Conservation (phyloP, 2,113 vertebrate genomes). For the Parus major region DNA sequence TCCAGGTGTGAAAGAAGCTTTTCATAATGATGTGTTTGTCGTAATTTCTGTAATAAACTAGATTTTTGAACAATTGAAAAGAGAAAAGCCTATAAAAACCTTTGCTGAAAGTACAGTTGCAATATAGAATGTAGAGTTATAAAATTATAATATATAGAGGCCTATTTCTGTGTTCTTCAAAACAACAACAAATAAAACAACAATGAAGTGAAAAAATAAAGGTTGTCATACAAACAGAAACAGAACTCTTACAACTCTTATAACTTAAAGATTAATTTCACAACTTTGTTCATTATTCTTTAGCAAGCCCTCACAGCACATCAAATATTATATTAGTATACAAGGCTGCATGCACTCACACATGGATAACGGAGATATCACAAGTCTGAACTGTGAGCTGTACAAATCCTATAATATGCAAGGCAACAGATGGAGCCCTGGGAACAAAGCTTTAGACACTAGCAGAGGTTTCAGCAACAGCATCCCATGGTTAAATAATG, state of each 20-base stretch:
- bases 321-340: background rate
- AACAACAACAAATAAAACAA: background rate
- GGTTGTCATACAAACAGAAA: background rate
- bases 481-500: background rate
- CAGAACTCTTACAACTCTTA: background rate
- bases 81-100: background rate
- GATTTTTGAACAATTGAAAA: background rate
- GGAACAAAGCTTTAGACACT: background rate
- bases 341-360: background rate
- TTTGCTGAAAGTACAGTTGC: background rate
- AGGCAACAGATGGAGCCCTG: background rate
- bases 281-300: background rate
- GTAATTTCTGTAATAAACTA: background rate
- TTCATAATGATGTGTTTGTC: background rate
- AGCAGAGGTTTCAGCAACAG: background rate
- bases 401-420: background rate
- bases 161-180: background rate
- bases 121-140: background rate
- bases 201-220: background rate
- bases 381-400: background rate
- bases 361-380: background rate
- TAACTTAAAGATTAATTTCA: background rate
- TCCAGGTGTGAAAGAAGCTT: background rate
- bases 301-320: background rate
- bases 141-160: background rate